phyloP scores from a whole-genome alignment of 1,140 invertebrate genomes.

The Zaprionus ghesquierei region DNA sequence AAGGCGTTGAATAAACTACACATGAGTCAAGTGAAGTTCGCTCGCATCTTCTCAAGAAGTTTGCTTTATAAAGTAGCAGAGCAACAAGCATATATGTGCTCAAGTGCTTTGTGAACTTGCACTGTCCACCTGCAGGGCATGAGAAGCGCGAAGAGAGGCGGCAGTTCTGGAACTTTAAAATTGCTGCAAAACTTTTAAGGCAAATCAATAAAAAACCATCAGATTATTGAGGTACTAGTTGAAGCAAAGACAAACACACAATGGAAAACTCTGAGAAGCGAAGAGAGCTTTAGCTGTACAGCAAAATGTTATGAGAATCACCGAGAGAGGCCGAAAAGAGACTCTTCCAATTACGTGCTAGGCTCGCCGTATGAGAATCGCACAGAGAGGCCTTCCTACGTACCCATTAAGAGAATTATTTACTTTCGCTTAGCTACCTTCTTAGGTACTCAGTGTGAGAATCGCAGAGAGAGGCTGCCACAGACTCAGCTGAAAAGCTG shows the following conservation, averaged over 20 bases:
- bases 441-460: background rate
- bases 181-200: background rate
- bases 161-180: background rate
- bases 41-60: background rate
- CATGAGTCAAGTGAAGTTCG: background rate
- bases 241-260: background rate
- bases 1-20: conserved; percentile 26
- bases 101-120: conserved; percentile 9
- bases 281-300: no score
- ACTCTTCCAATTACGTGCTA: no score
- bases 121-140: background rate
- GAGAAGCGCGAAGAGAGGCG: conserved; percentile 10
- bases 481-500: background rate
- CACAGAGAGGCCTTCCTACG: background rate
- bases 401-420: no score
- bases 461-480: background rate
- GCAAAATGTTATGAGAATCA: no score
- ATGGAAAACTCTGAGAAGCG: background rate
- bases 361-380: background rate
- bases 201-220: background rate
- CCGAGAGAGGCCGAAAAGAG: background rate
- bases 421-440: background rate
- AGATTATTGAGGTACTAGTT: background rate
- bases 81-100: background rate
- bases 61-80: conserved; percentile 2